Conservation (phyloP, 2,797 vertebrate genomes). For the Catamblyrhynchus diadema region DNA sequence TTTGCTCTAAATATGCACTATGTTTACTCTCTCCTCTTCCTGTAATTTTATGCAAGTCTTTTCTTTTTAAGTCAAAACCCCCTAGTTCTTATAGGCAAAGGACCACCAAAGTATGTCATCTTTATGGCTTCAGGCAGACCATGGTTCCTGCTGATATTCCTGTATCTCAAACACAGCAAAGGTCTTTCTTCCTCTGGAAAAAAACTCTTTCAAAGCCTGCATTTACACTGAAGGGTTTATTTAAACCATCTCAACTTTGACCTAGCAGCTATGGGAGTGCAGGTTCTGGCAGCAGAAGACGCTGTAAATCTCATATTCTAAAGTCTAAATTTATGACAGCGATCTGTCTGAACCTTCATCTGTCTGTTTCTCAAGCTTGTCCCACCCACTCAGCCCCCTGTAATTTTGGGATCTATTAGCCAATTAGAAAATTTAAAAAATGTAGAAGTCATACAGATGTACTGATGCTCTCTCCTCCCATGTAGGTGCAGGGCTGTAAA, state of each 20-base stretch:
- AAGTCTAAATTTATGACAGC: background rate
- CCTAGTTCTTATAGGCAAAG: background rate
- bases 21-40: conserved; percentile 17
- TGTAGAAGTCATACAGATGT: background rate
- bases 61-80: background rate
- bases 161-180: background rate
- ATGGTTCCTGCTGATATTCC: background rate
- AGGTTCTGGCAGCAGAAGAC: background rate
- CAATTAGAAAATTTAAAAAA: background rate
- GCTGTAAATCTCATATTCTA: background rate
- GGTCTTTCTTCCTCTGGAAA: background rate
- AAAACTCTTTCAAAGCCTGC: background rate
- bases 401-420: background rate
- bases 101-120: background rate
- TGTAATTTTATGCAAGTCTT: background rate
- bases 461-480: background rate
- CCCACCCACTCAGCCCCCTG: background rate
- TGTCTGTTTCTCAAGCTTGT: background rate
- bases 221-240: background rate
- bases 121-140: background rate
- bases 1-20: background rate
- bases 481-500: background rate
- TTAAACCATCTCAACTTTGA: background rate
- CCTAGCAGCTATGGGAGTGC: background rate
- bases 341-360: background rate